Evolutionary conservation across 2,888 invertebrate genomes (phyloP).

Genomic region (Acrobasis consociella): DNA sequence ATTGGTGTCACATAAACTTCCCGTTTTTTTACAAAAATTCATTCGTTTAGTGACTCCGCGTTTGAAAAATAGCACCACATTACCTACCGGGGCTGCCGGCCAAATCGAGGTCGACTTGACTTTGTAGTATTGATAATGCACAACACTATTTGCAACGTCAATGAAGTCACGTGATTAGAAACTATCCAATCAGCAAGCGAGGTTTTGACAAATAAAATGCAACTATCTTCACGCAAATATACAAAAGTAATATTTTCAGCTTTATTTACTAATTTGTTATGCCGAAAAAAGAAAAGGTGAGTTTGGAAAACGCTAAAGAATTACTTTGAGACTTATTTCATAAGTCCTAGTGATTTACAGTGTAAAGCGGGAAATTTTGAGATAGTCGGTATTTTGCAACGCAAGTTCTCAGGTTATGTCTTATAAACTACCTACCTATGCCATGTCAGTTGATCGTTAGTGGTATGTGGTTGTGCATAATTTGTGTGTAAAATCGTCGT

Average conservation of each 20-base stretch:
- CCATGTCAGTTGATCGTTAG: constrained; percentile 75
- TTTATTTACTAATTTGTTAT: constrained; percentile 60
- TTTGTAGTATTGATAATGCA: constrained; percentile 35
- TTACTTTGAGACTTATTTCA: constrained; percentile 26
- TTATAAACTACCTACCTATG: constrained; percentile 43
- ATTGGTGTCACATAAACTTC: too few relatives aligned
- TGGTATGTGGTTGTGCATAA: constrained; percentile 71
- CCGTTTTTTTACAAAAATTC: too few relatives aligned
- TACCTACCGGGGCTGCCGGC: too few relatives aligned
- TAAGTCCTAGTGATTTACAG: constrained; percentile 25
- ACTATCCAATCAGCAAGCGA: constrained; percentile 46
- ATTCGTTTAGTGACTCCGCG: too few relatives aligned
- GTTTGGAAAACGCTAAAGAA: constrained; percentile 38
- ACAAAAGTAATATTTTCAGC: constrained; percentile 58
- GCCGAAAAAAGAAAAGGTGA: constrained; percentile 68
- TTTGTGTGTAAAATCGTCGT: constrained; percentile 64
- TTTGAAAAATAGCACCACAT: too few relatives aligned
- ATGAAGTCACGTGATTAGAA: constrained; percentile 57
- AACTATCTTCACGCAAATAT: constrained; percentile 58
- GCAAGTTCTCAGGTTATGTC: constrained; percentile 49
- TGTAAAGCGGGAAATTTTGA: constrained; percentile 42
- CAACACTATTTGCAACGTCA: constrained; percentile 57
- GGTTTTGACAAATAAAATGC: constrained; percentile 54
- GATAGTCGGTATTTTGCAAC: constrained; percentile 61
- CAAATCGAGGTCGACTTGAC: background rate